Evolutionary conservation across 2,888 invertebrate species (phyloP).

Genomic region (Tiliacea aurago): DNA sequence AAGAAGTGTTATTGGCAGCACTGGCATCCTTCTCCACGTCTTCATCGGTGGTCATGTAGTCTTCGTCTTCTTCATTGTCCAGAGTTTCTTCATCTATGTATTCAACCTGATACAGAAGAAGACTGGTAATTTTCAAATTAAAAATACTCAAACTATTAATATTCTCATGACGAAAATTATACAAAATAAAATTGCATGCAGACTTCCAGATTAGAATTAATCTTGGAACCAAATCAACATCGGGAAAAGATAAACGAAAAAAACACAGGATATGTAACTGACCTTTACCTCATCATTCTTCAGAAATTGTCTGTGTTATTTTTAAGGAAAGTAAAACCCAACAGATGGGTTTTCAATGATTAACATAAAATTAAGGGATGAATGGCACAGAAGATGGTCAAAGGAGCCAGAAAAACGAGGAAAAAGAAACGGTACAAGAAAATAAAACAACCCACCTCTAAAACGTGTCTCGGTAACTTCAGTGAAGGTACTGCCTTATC

Average conservation of each 20-base stretch:
- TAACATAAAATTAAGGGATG: neutral
- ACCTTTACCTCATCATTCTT: constrained; percentile 10
- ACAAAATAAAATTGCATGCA: neutral
- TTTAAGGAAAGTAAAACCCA: constrained; percentile 12
- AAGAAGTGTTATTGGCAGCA: constrained; percentile 36
- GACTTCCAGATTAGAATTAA: neutral
- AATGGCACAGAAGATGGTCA: neutral
- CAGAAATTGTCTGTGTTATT: constrained; percentile 1
- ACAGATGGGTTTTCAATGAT: neutral
- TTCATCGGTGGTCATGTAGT: constrained; percentile 76
- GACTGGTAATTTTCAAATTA: neutral
- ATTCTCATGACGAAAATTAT: neutral
- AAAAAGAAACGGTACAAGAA: neutral
- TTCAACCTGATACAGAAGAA: constrained; percentile 78
- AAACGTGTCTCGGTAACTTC: constrained; percentile 85
- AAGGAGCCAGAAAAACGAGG: neutral
- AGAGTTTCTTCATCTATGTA: constrained; percentile 87
- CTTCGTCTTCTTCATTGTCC: constrained; percentile 78
- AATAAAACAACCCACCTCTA: constrained; percentile 77
- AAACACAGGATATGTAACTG: neutral
- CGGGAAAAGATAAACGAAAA: neutral
- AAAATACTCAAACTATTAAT: neutral
- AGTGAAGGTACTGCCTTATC: constrained; percentile 85
- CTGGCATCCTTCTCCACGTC: constrained; percentile 63
- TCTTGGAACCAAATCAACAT: neutral